These are phyloP conservation scores for Meganola albula DNA, from an alignment of 2,888 invertebrate genomes.

Conservation along the genomic window DNA sequence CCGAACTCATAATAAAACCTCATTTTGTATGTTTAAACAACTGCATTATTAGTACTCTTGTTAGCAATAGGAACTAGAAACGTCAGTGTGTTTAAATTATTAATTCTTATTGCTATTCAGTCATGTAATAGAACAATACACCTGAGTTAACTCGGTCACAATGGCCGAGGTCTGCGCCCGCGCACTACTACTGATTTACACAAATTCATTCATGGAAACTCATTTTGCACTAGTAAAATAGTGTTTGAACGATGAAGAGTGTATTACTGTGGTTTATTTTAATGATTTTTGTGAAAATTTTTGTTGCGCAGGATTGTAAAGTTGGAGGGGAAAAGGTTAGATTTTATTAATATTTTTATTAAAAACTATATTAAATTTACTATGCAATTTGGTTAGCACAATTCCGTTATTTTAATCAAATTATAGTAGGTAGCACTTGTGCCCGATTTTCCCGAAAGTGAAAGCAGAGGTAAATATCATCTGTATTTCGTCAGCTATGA, in stretches of 20 bases:
- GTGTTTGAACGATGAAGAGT: slow-evolving; percentile 14
- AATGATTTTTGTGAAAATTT: slow-evolving; percentile 25
- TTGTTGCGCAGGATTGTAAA: slow-evolving; percentile 54
- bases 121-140: slow-evolving; percentile 31
- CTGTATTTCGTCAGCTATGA: too few relatives aligned
- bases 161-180: slow-evolving; percentile 39
- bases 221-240: neutral
- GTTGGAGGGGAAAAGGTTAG: slow-evolving; percentile 55
- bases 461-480: too few relatives aligned
- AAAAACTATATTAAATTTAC: too few relatives aligned
- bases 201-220: slow-evolving; percentile 16
- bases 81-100: slow-evolving; percentile 12
- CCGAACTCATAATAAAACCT: too few relatives aligned
- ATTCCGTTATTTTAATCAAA: too few relatives aligned
- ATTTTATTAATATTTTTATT: slow-evolving; percentile 6
- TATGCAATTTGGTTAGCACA: too few relatives aligned
- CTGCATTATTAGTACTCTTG: too few relatives aligned
- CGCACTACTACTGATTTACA: slow-evolving; percentile 25
- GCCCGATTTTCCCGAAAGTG: too few relatives aligned
- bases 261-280: slow-evolving; percentile 26
- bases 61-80: too few relatives aligned
- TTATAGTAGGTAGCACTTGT: too few relatives aligned
- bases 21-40: too few relatives aligned
- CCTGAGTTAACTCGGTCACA: slow-evolving; percentile 47
- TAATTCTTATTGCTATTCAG: slow-evolving; percentile 19